phyloP scores from a whole-genome alignment of 2,797 vertebrate species.

The Urosaurus nigricauda region DNA sequence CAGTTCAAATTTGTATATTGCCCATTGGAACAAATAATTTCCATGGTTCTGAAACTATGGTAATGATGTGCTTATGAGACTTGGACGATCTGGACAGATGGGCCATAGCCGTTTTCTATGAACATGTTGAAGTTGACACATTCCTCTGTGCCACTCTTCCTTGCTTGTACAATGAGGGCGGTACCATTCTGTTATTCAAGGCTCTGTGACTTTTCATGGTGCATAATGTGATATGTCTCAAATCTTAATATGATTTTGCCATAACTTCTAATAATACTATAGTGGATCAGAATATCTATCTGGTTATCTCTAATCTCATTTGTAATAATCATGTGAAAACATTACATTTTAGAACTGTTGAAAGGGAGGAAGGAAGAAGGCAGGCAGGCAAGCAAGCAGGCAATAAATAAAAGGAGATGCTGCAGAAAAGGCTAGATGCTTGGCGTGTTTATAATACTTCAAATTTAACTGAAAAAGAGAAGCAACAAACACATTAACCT shows the following conservation, averaged over 20 bases:
- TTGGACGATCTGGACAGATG: neutral
- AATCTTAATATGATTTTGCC: neutral
- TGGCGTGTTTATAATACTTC: conserved; percentile 37
- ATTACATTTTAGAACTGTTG: conserved; percentile 69
- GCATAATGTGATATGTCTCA: neutral
- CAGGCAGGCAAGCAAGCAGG: neutral
- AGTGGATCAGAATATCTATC: conserved; percentile 70
- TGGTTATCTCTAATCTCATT: conserved; percentile 71
- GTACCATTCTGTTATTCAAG: fast-evolving
- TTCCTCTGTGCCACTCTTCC: neutral
- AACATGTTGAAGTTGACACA: neutral
- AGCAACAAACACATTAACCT: conserved; percentile 60
- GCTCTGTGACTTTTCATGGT: neutral
- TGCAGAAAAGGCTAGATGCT: conserved; percentile 63
- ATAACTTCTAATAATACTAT: conserved; percentile 17
- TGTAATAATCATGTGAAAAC: conserved; percentile 52
- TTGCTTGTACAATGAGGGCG: no score
- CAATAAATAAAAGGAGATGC: neutral
- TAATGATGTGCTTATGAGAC: neutral
- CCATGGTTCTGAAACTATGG: neutral
- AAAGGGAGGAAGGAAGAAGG: conserved; percentile 63
- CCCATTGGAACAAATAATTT: neutral
- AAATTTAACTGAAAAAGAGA: conserved; percentile 13
- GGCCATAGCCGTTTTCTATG: no score
- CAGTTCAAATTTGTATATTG: neutral